These are phyloP conservation scores for Drosophila malerkotliana DNA, from an alignment of 1,140 invertebrate species.

Conservation along the genomic window DNA sequence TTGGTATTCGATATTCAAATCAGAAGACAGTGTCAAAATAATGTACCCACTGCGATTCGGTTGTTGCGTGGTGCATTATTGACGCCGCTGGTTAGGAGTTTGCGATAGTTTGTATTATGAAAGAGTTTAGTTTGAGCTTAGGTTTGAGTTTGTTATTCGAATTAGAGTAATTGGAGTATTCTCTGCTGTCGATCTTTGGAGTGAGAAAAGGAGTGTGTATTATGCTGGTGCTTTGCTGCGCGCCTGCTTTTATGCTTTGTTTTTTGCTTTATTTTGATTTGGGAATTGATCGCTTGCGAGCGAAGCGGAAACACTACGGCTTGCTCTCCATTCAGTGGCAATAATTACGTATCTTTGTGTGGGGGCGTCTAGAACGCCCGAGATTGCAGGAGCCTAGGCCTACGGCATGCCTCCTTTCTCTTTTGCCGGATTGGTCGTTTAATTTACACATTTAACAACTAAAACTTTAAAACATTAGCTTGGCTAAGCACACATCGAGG, in stretches of 20 bases:
- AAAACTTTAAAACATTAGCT: constrained; percentile 45
- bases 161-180: constrained; percentile 39
- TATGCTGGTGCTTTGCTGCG: constrained; percentile 30
- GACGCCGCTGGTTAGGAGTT: constrained; percentile 74
- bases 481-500: constrained; percentile 48
- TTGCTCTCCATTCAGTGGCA: constrained; percentile 43
- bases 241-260: constrained; percentile 16
- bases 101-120: constrained; percentile 80
- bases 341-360: constrained; percentile 22
- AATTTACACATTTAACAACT: constrained; percentile 28
- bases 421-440: constrained; percentile 28
- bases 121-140: constrained; percentile 64
- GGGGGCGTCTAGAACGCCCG: constrained; percentile 30
- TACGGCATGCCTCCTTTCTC: constrained; percentile 36
- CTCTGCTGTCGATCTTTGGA: constrained; percentile 40
- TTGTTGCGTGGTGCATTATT: constrained; percentile 74
- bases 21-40: constrained; percentile 84
- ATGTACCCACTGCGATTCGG: constrained; percentile 73
- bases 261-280: constrained; percentile 2
- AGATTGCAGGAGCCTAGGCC: constrained; percentile 29
- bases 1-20: constrained; percentile 83
- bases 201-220: constrained; percentile 54
- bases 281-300: constrained; percentile 15
- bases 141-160: constrained; percentile 50
- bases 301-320: constrained; percentile 44